phyloP scores from a whole-genome alignment of 2,888 invertebrate species.

The Yponomeuta malinellus region DNA sequence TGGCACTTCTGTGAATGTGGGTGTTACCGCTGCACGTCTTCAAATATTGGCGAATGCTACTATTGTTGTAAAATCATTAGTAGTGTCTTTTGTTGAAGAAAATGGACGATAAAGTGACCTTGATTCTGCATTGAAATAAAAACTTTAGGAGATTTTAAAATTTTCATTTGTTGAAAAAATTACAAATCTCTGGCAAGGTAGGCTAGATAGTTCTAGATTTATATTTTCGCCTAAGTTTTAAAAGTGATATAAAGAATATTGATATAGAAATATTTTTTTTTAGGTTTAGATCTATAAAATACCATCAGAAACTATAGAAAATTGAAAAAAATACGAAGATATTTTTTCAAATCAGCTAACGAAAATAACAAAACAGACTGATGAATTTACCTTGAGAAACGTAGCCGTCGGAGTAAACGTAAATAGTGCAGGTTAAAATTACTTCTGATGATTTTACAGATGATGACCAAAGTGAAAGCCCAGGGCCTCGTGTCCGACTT shows the following conservation, averaged over 20 bases:
- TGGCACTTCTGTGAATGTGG: constrained; percentile 19
- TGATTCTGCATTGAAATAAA: neutral
- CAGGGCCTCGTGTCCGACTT: constrained; percentile 88
- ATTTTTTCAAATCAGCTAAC: too few species aligned
- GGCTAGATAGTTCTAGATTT: neutral
- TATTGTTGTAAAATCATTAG: neutral
- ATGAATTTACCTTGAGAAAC: too few species aligned
- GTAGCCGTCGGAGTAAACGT: too few species aligned
- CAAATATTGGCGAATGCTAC: constrained; percentile 17
- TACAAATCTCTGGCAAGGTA: neutral
- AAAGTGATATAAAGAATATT: neutral
- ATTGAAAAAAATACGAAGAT: too few species aligned
- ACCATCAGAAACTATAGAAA: too few species aligned
- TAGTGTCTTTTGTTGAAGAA: neutral
- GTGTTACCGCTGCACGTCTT: constrained; percentile 34
- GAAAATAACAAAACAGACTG: too few species aligned
- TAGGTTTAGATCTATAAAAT: too few species aligned
- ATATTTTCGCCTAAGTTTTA: neutral
- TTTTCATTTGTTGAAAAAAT: neutral
- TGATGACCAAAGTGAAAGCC: constrained; percentile 63
- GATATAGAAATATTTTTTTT: too few species aligned
- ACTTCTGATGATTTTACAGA: constrained; percentile 38
- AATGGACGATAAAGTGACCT: constrained; percentile 10
- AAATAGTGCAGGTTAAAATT: neutral
- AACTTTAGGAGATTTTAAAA: neutral